Conservation (phyloP, 2,888 invertebrate genomes). For the Rhogogaster chlorosoma region DNA sequence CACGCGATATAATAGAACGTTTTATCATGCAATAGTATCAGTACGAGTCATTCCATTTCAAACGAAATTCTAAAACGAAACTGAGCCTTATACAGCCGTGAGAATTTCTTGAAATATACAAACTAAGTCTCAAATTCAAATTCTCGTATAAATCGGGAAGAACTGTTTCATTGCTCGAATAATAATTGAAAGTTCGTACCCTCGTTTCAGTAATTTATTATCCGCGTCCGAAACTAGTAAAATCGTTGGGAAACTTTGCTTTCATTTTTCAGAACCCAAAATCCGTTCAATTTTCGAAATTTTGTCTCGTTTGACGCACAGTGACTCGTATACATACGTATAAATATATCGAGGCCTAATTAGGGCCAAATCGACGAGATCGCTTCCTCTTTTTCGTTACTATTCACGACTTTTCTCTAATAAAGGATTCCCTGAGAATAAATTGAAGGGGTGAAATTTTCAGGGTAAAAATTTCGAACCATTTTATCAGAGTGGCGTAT, state of each 20-base stretch:
- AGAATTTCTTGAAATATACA: background rate
- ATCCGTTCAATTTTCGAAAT: background rate
- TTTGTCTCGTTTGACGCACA: background rate
- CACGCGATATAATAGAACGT: constrained; percentile 23
- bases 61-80: background rate
- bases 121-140: background rate
- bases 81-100: background rate
- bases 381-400: background rate
- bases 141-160: too few relatives aligned
- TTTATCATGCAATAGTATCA: background rate
- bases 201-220: background rate
- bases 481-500: background rate
- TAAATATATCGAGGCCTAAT: background rate
- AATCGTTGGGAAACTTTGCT: background rate
- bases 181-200: background rate
- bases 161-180: background rate
- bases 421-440: background rate
- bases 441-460: background rate
- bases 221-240: background rate
- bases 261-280: background rate
- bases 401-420: background rate
- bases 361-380: background rate
- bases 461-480: background rate
- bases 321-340: background rate
- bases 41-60: background rate